Percentiles rank a stretch among this genome's conserved stretches.
phyloP scores from a whole-genome alignment of 2,888 invertebrate species.

The Latheticus oryzae region DNA sequence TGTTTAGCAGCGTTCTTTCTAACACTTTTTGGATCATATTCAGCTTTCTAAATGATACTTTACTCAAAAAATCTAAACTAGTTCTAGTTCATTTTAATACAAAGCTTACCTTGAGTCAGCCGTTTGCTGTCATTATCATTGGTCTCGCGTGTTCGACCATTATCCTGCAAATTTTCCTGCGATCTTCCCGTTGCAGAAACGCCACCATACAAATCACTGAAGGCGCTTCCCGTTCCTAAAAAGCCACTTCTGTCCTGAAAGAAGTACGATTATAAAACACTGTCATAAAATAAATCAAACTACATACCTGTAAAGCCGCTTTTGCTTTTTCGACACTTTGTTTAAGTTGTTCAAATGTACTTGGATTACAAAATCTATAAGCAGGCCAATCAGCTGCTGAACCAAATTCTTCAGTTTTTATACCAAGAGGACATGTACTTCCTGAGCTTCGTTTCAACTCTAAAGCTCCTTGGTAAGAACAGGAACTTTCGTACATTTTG shows the following conservation, averaged over 20 bases:
- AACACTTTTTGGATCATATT: too few species aligned
- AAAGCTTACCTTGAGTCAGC: conserved; percentile 58
- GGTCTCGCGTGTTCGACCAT: conserved; percentile 59
- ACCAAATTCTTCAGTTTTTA: conserved; percentile 65
- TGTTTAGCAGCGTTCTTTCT: too few species aligned
- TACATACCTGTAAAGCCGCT: conserved; percentile 78
- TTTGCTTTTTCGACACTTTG: conserved; percentile 93
- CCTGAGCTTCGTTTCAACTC: conserved; percentile 63
- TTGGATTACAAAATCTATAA: conserved; percentile 84
- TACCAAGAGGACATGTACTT: conserved; percentile 60
- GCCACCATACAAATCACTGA: conserved; percentile 75
- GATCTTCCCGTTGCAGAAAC: conserved; percentile 58
- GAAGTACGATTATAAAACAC: conserved; percentile 5
- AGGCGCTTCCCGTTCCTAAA: conserved; percentile 78
- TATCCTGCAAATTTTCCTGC: conserved; percentile 59
- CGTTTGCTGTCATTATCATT: conserved; percentile 61
- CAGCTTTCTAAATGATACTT: too few species aligned
- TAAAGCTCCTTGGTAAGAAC: conserved; percentile 81
- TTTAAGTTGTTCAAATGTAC: conserved; percentile 89
- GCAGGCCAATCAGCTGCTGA: conserved; percentile 77
- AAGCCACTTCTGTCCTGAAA: conserved; percentile 75
- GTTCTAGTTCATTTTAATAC: too few species aligned
- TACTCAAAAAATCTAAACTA: too few species aligned
- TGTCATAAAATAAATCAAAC: conserved; percentile 4
- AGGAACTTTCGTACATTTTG: conserved; percentile 92